Conservation (phyloP, 30 jellyfish, hydroid and myxozoan genomes). For the Rhopilema esculentum region DNA sequence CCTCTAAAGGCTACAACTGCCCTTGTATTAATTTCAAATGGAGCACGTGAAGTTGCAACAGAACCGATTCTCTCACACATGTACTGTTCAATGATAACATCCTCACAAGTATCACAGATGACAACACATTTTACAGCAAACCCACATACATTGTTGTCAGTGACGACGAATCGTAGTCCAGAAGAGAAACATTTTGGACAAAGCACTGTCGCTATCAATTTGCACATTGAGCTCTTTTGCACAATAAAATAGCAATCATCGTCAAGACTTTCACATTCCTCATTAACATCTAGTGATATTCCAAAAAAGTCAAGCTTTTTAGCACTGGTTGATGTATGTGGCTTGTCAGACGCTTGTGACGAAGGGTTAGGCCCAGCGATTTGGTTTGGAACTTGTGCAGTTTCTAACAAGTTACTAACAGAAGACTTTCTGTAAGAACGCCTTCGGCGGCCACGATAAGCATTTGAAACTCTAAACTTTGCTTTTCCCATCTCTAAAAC, state of each 20-base stretch:
- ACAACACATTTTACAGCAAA: background rate
- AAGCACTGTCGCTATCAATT: background rate
- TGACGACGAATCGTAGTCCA: background rate
- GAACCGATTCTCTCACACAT: too few species aligned
- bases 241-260: background rate
- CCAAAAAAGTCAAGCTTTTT: background rate
- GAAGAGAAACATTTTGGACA: background rate
- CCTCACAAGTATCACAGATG: background rate
- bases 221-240: constrained; percentile 1
- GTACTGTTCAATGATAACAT: background rate
- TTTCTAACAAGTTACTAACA: background rate
- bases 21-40: background rate
- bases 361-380: background rate
- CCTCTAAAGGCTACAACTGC: constrained; percentile 27
- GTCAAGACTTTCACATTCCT: background rate
- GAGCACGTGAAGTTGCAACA: background rate
- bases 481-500: too few species aligned
- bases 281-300: background rate
- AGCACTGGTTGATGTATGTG: background rate
- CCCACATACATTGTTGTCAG: background rate
- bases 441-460: constrained; percentile 6
- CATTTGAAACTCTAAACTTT: too few species aligned
- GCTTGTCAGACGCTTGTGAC: background rate
- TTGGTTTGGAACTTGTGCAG: background rate
- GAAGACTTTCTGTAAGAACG: background rate